A percentile compares a stretch with the other conserved stretches of the same genome.
phyloP scores from a whole-genome alignment of 2,797 vertebrate species.

The Artibeus lituratus region DNA sequence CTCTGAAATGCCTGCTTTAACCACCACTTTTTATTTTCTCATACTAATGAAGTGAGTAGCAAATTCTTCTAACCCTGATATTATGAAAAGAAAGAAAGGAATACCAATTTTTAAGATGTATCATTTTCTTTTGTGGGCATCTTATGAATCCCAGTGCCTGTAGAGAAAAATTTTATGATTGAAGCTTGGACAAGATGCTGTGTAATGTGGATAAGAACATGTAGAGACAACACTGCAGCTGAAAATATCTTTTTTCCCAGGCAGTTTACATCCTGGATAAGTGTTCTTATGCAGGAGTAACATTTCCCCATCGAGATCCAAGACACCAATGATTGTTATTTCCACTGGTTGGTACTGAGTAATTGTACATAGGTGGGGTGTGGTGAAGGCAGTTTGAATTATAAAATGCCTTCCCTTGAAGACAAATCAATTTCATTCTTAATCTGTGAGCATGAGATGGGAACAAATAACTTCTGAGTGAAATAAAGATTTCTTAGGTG shows the following conservation, averaged over 20 bases:
- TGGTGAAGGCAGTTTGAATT: constrained; percentile 38
- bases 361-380: neutral
- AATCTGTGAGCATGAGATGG: constrained; percentile 64
- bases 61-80: neutral
- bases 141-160: neutral
- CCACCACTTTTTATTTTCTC: neutral
- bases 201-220: neutral
- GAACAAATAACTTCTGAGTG: constrained; percentile 68
- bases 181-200: neutral
- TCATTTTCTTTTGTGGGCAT: neutral
- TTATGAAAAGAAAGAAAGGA: neutral
- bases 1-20: neutral
- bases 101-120: neutral
- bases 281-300: neutral
- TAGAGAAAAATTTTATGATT: neutral
- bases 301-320: neutral
- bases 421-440: constrained; percentile 75
- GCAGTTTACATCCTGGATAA: neutral
- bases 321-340: neutral
- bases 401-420: constrained; percentile 64
- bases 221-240: neutral
- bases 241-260: neutral
- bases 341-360: neutral
- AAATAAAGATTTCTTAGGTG: constrained; percentile 79
- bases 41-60: neutral